Conservation (phyloP, 1,140 invertebrate species). For the Drosophila athabasca region DNA sequence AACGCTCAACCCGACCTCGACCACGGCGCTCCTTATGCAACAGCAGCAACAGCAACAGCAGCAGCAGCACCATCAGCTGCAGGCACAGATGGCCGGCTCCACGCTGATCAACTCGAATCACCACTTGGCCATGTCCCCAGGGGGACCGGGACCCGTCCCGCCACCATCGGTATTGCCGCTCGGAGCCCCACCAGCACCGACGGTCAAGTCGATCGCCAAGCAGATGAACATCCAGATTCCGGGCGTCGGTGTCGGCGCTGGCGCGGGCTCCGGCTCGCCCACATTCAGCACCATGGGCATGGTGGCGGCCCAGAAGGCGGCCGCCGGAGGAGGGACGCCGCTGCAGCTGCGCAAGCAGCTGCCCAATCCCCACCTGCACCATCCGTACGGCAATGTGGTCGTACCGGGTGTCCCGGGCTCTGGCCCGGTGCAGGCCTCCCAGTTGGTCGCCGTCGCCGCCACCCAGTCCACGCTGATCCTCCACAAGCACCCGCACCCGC, state of each 20-base stretch:
- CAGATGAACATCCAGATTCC: conserved; percentile 81
- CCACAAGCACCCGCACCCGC: conserved; percentile 67
- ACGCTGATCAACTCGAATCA: conserved; percentile 80
- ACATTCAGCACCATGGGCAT: conserved; percentile 81
- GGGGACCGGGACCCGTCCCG: conserved; percentile 34
- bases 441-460: conserved; percentile 33
- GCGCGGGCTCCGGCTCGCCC: conserved; percentile 49
- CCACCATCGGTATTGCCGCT: conserved; percentile 64
- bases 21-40: conserved; percentile 29
- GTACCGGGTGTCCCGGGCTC: conserved; percentile 9
- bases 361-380: conserved; percentile 82
- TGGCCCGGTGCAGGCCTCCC: too few species aligned
- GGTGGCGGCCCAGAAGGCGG: conserved; percentile 71
- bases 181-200: conserved; percentile 77
- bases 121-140: conserved; percentile 48
- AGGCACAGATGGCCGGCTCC: conserved; percentile 68
- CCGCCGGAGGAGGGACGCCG: conserved; percentile 54
- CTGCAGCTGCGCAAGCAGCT: conserved; percentile 77
- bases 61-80: conserved; percentile 72
- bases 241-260: conserved; percentile 41
- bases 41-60: conserved; percentile 68
- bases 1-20: conserved; percentile 43
- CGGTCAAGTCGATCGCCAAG: conserved; percentile 80
- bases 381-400: conserved; percentile 64
- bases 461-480: conserved; percentile 70